These are phyloP conservation scores for Spodoptera frugiperda DNA, from an alignment of 1,140 invertebrate species.

Conservation along the genomic window DNA sequence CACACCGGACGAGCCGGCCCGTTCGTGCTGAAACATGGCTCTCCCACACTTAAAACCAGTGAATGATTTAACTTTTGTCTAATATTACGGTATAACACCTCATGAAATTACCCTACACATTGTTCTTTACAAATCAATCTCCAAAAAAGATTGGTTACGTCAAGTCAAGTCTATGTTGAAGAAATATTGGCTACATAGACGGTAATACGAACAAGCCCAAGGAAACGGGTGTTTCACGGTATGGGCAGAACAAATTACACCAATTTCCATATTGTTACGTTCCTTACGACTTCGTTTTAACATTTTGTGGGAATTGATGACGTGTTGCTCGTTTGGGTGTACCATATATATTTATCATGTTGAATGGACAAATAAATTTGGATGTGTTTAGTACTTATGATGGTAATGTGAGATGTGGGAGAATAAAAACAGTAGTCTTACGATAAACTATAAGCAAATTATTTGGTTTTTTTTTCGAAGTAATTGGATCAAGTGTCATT, in stretches of 20 bases:
- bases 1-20: no score
- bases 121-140: conserved; percentile 10
- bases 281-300: conserved; percentile 50
- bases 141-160: conserved; percentile 8
- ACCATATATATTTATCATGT: conserved; percentile 41
- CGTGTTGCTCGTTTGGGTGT: conserved; percentile 39
- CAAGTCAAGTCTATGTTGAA: conserved; percentile 27
- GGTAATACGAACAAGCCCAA: conserved; percentile 62
- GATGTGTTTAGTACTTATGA: neutral
- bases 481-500: no score
- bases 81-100: no score
- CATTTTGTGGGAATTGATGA: conserved; percentile 44
- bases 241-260: conserved; percentile 67
- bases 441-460: no score
- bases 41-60: no score
- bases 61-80: no score
- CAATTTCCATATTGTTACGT: conserved; percentile 62
- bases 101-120: no score
- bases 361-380: conserved; percentile 33
- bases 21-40: no score
- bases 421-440: neutral
- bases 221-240: conserved; percentile 65
- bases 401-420: neutral
- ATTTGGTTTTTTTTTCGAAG: no score
- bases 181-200: conserved; percentile 46